A percentile compares a stretch with the other conserved stretches of the same genome.
Conservation (phyloP, 2,888 invertebrate genomes). For the Andrena minutula region DNA sequence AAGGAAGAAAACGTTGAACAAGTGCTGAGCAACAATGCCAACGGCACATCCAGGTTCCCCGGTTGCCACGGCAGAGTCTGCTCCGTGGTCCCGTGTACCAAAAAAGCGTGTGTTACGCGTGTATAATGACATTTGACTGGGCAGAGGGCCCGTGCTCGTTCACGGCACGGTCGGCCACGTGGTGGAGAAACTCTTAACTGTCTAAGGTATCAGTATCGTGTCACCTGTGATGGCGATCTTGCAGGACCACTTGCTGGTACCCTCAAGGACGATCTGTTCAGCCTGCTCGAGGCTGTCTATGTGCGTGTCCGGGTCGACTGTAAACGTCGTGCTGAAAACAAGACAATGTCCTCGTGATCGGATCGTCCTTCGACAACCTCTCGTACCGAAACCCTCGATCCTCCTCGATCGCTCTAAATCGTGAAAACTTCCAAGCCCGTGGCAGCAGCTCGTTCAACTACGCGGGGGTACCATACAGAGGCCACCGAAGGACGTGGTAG, state of each 20-base stretch:
- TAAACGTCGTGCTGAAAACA: slow-evolving; percentile 96
- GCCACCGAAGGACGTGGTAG: slow-evolving; percentile 69
- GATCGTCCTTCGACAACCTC: slow-evolving; percentile 78
- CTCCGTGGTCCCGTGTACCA: slow-evolving; percentile 38
- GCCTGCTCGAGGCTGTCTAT: slow-evolving; percentile 99
- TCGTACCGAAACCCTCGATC: slow-evolving; percentile 37
- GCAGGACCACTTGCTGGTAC: slow-evolving; percentile 99
- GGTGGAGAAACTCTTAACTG: slow-evolving; percentile 62
- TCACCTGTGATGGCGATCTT: slow-evolving; percentile 99
- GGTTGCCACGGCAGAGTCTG: not conserved
- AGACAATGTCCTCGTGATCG: slow-evolving; percentile 81
- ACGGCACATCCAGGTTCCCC: not conserved
- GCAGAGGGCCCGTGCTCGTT: slow-evolving; percentile 43
- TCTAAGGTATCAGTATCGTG: slow-evolving; percentile 72
- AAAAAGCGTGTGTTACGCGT: slow-evolving; percentile 54
- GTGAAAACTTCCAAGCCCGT: too few relatives aligned
- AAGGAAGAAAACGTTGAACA: not conserved
- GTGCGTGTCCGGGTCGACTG: slow-evolving; percentile 98
- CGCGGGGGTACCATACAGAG: slow-evolving; percentile 55
- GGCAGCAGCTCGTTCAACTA: not conserved
- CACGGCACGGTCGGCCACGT: slow-evolving; percentile 44
- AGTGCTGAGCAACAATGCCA: not conserved
- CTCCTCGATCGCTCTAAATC: not conserved
- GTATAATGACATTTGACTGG: slow-evolving; percentile 43
- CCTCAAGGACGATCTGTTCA: slow-evolving; percentile 98